Percentiles rank a stretch among this genome's conserved stretches.
Conservation (phyloP, 2,113 vertebrate species). For the Tamias sibiricus region DNA sequence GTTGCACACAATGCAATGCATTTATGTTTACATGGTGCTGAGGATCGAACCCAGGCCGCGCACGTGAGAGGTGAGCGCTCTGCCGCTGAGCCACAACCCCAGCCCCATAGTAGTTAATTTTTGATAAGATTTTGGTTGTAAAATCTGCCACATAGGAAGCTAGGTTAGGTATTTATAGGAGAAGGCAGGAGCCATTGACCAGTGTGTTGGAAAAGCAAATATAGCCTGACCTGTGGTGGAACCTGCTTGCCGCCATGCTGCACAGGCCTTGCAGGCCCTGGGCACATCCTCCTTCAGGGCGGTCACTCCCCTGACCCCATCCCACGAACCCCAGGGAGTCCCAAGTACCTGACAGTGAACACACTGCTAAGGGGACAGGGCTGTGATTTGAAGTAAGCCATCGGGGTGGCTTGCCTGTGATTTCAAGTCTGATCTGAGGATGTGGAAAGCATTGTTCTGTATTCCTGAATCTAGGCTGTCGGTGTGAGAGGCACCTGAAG, state of each 20-base stretch:
- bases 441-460: not conserved
- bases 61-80: too few species aligned
- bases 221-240: not conserved
- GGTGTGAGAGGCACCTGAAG: fast-evolving
- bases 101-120: not conserved
- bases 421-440: not conserved
- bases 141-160: not conserved
- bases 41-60: too few species aligned
- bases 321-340: not conserved
- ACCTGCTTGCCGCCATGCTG: not conserved
- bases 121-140: not conserved
- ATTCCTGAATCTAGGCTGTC: fast-evolving
- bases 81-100: too few species aligned
- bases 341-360: not conserved
- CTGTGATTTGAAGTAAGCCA: not conserved
- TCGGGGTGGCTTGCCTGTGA: not conserved
- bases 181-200: not conserved
- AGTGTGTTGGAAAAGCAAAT: not conserved
- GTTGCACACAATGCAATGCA: too few species aligned
- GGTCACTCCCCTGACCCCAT: not conserved
- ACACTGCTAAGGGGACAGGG: not conserved
- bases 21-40: too few species aligned
- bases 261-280: not conserved
- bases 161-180: not conserved
- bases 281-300: fast-evolving